Conservation (phyloP, 2,888 invertebrate genomes). For the Hypena proboscidalis region DNA sequence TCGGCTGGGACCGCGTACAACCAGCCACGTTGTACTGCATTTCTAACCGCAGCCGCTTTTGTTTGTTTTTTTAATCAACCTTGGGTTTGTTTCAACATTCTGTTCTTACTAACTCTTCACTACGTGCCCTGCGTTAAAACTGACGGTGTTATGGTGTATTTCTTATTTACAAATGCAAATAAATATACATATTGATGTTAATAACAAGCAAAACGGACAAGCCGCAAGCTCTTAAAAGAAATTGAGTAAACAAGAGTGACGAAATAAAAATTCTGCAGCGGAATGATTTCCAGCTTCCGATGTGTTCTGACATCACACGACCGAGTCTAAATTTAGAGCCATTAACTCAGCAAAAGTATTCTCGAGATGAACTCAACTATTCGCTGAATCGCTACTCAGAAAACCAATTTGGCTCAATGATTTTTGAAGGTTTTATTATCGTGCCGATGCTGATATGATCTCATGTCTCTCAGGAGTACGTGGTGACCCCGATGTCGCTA, state of each 20-base stretch:
- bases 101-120: conserved; percentile 2
- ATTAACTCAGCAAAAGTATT: conserved; percentile 63
- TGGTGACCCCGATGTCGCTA: neutral
- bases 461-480: neutral
- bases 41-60: conserved; percentile 61
- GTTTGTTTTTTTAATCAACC: conserved; percentile 71
- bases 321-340: conserved; percentile 63
- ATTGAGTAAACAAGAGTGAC: conserved; percentile 31
- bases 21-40: conserved; percentile 56
- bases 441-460: neutral
- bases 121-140: neutral
- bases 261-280: conserved; percentile 51
- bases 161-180: too few species aligned
- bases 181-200: neutral
- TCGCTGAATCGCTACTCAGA: conserved; percentile 25
- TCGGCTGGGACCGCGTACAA: conserved; percentile 56
- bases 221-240: conserved; percentile 7
- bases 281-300: conserved; percentile 63
- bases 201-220: neutral
- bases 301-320: conserved; percentile 67
- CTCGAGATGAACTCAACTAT: conserved; percentile 43
- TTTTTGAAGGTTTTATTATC: conserved; percentile 1
- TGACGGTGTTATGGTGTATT: too few species aligned
- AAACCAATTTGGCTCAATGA: neutral
- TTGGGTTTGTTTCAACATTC: conserved; percentile 31